These are phyloP conservation scores for Halictus quadricinctus DNA, from an alignment of 2,888 invertebrate genomes.

Conservation along the genomic window DNA sequence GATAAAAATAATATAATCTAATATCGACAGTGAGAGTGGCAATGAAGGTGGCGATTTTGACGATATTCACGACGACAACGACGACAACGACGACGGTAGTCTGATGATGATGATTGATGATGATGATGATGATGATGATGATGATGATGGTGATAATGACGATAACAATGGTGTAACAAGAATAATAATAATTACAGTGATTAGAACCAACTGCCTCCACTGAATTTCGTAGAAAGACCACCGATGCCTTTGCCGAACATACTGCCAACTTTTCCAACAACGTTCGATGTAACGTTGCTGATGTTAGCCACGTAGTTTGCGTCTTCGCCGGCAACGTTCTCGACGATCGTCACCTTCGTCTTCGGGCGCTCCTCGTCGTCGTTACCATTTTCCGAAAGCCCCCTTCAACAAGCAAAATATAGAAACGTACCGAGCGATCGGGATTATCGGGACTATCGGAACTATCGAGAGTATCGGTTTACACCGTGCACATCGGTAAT, in stretches of 20 bases:
- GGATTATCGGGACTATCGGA: not conserved
- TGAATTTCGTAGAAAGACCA: slow-evolving; percentile 94
- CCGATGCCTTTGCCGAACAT: slow-evolving; percentile 95
- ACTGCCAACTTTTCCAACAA: slow-evolving; percentile 94
- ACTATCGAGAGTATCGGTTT: not conserved
- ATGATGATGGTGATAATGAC: not conserved
- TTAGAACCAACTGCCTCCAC: slow-evolving; percentile 94
- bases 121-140: not conserved
- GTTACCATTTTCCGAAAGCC: slow-evolving; percentile 83
- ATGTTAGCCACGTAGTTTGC: slow-evolving; percentile 90
- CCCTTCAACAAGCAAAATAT: slow-evolving; percentile 65
- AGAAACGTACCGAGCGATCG: not conserved
- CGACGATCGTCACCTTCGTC: slow-evolving; percentile 85
- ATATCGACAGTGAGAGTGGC: not conserved
- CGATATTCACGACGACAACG: not conserved
- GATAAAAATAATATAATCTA: not conserved
- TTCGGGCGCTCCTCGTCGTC: slow-evolving; percentile 86
- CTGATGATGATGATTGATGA: not conserved
- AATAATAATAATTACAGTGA: slow-evolving; percentile 49
- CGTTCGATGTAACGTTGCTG: slow-evolving; percentile 91
- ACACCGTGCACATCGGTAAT: too few relatives aligned
- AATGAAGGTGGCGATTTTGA: not conserved
- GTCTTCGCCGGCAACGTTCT: slow-evolving; percentile 86
- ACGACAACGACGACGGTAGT: not conserved
- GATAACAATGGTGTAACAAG: not conserved